Base-by-base conservation (phyloP, 2,113 vertebrate genomes). In the Tapirus terrestris region DNA sequence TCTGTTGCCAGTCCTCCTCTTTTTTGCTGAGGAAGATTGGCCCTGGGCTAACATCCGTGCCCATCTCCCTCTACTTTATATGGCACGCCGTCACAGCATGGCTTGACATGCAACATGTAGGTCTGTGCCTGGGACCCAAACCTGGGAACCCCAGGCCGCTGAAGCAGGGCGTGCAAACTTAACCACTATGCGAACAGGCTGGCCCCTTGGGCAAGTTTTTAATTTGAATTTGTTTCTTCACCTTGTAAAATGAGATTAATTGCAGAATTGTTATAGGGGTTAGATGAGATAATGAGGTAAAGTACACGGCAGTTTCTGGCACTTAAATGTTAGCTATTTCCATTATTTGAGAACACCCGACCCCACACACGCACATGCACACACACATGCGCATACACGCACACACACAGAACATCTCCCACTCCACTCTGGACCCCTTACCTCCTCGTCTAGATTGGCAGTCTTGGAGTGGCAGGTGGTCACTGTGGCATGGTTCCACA, bases 381-480 rank as follows among this genome's bases (percentile, higher is more conserved):
- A 31, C 2, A 13, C 8, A 18, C 2, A 0, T 3, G 0, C 4
- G 3, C 43, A 31, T 4, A 18, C 7, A 27, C 29, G 36, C 25
- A 39, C 89, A 16, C 3, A 39, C 77, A 16, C 0, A 29, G 11
- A 45, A 10, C 21, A n/a, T 3, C 23, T 68, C 48, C n/a, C 23
- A 0, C 27, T 68, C 39, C 56, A 2, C n/a, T n/a, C 25, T 4
- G 48, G 68, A 65, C 27, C 12, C 25, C 98, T 97, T 98, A 99
- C 99, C 99, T 99, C 99, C 92, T 99, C 98, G 31, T 99, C 97
- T 43, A 99, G 98, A 4, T 99, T 98, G 6, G 97, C 96, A 0
- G 99, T 99, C 98, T 99, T 99, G 14, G 99, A 99, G 98, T 99
- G 99, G 97, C 99, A 99, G 12, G 99, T 99, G 92, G 99, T 99